phyloP scores from a whole-genome alignment of 2,113 vertebrate genomes.

The Donacobius atricapilla region DNA sequence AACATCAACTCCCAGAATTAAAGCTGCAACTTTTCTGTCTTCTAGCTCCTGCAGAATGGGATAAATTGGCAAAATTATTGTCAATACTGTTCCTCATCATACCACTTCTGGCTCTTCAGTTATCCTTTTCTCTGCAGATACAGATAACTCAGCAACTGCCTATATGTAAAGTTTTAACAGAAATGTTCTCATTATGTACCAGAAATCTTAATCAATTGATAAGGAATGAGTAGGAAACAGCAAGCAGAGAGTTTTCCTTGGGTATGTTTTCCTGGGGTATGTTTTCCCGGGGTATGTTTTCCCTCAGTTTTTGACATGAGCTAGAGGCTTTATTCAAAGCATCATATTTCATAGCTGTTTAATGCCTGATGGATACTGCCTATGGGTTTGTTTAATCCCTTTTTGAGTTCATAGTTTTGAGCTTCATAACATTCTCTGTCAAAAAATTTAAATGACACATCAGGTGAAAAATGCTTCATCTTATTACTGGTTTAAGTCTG shows the following conservation, averaged over 20 bases:
- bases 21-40: background rate
- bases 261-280: background rate
- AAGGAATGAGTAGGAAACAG: background rate
- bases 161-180: background rate
- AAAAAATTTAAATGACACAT: background rate
- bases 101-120: background rate
- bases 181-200: background rate
- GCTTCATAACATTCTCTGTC: background rate
- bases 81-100: background rate
- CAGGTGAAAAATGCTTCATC: background rate
- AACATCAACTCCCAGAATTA: background rate
- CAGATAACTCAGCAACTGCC: background rate
- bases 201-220: background rate
- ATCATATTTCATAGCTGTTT: background rate
- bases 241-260: background rate
- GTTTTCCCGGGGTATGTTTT: background rate
- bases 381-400: background rate
- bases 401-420: background rate
- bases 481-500: background rate
- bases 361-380: background rate
- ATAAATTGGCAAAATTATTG: background rate
- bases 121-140: background rate
- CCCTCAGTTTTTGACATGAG: background rate
- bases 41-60: background rate
- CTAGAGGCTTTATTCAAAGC: background rate